Base-by-base conservation (phyloP, 2,888 invertebrate genomes). In the Desoria tigrina region DNA sequence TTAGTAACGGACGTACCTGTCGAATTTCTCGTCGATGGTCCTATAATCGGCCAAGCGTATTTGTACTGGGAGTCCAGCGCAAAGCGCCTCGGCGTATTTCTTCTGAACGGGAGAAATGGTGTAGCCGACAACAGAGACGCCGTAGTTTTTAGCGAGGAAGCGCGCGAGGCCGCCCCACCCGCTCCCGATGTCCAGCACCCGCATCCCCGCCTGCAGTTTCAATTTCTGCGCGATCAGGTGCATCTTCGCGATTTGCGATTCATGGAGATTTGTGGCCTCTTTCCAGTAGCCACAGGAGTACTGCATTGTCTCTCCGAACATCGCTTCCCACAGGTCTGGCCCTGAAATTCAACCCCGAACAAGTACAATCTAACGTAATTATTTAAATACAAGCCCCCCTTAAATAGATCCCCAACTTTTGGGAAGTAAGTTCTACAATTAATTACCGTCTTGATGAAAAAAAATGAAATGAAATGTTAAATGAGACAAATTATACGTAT, bases 101-200 rank as follows among this genome's bases (percentile, higher is more conserved):
- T 68, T 70, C 24, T 66, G 65, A 42, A 69, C 70, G 18, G 56
- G 45, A 0, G 69, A 69, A 28, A 71, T 68, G 4, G 73, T 69
- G 32, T 61, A 62, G 11, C 69, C 69, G 1, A 69, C 71, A 14
- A 71, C 69, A 16, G 63, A 42, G 14, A 71, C 69, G 42, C 66
- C 58, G 54, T 73, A 69, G 51, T 69, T 66, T 61, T 68, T 51
- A 14, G 73, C 73, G 42, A 73, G 53, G 50, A 66, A 63, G 24
- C 68, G 45, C 39, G 63, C 68, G 4, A 73, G 63, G 2, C 61
- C 63, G 14, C 73, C 73, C 58, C 65, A 72, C 24, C 72, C 72
- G 26, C 60, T 61, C 1, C 65, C 65, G 14, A 65, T 57, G 21
- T 65, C 65, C 21, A 66, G 39, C n/a, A 69, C 69, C 37, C 56